Evolutionary conservation across 2,113 vertebrate genomes (phyloP), one percentile per base, ranked within the genome.

Genomic region (Pachyramphus minor): DNA sequence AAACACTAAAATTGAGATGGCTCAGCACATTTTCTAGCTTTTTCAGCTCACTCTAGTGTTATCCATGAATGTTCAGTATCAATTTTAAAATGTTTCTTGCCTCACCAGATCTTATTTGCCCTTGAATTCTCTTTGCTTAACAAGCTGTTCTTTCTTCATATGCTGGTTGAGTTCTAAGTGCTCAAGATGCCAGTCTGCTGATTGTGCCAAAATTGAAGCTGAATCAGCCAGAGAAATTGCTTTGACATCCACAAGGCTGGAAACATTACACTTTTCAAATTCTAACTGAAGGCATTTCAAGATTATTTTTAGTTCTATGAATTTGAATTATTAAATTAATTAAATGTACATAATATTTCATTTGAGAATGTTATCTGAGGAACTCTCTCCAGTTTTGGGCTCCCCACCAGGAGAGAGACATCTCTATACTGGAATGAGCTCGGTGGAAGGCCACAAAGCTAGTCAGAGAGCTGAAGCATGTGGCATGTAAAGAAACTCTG

Each of bases 111-210:
- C 63, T 94, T 92, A 47, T 47, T 80, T 87, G 71, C 39, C 87
- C 85, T 97, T 97, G 94, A 86, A 92, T 71, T 93, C 50, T 76
- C 83, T 94, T 92, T 93, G 69, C 68, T 96, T 97, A 95, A 88
- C 84, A 96, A 95, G 78, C 59, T 92, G 41, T 78, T 96, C 64
- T 78, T 81, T 91, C 94, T 92, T 95, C 84, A 45, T 87, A 84
- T 95, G 86, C 44, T 95, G n/a, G 78, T 96, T 14, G 5, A 96
- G 37, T 68, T 86, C 76, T 95, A 88, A 93, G 30, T 68, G 85
- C 16, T 93, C 83, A 95, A 91, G 73, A 86, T 85, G 66, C 64
- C 59, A 88, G 64, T 28, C 56, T 94, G 76, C 93, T 96, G 84
- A 96, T 74, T 71, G 20, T 91, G 83, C 74, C 83, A 60, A 84